A percentile compares a stretch with the other conserved stretches of the same genome.
Evolutionary conservation across 2,113 vertebrate species (phyloP).

Genomic region (Dinomys branickii): DNA sequence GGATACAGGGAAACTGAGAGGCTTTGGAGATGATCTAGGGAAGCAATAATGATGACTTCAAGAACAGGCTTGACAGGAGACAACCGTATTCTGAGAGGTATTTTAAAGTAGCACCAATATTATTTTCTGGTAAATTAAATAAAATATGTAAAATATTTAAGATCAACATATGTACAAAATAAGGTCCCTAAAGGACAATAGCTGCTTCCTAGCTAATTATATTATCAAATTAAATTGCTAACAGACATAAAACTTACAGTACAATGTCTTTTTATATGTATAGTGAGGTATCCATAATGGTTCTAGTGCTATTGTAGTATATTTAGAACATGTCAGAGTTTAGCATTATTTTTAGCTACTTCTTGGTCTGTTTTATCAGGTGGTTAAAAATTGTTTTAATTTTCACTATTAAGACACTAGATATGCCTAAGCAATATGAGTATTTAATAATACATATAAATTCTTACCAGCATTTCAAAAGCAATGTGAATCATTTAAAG

Average conservation of each 20-base stretch:
- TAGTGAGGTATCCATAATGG: background rate
- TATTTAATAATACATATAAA: constrained; percentile 78
- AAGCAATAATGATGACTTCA: background rate
- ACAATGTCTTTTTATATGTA: background rate
- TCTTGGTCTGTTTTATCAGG: background rate
- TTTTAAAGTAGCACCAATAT: background rate
- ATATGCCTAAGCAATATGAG: constrained; percentile 61
- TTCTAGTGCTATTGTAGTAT: background rate
- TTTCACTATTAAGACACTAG: constrained; percentile 52
- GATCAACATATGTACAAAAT: constrained; percentile 3
- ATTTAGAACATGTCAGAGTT: background rate
- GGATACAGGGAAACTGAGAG: background rate
- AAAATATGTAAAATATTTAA: background rate
- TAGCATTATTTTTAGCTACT: background rate
- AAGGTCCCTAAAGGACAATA: background rate
- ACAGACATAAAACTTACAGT: background rate
- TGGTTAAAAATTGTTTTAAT: constrained; percentile 66
- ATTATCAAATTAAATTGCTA: background rate
- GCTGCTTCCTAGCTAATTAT: background rate
- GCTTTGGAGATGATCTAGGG: background rate
- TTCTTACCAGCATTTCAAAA: constrained; percentile 68
- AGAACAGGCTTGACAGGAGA: background rate
- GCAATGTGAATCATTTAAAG: constrained; percentile 65
- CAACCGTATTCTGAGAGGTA: background rate
- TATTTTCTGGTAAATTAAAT: background rate